A percentile compares a stretch with the other conserved stretches of the same genome.
phyloP scores from a whole-genome alignment of 2,888 invertebrate genomes.

The Xylota sylvarum region DNA sequence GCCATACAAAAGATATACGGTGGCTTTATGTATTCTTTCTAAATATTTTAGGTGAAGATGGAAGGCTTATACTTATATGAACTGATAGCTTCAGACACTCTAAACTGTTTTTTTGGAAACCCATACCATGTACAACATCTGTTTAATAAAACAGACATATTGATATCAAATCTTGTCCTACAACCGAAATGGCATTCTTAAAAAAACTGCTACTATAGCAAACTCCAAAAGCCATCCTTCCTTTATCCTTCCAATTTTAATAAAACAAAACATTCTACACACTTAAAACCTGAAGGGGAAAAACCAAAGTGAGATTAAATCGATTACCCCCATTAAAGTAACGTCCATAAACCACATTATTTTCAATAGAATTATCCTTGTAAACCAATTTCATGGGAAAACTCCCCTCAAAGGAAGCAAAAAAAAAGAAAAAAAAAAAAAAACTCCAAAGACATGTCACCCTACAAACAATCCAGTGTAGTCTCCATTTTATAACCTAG shows the following conservation, averaged over 20 bases:
- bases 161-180: too few relatives aligned
- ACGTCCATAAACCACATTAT: constrained; percentile 41
- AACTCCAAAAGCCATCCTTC: too few relatives aligned
- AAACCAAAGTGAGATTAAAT: constrained; percentile 45
- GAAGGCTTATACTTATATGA: too few relatives aligned
- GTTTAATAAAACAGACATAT: too few relatives aligned
- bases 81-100: too few relatives aligned
- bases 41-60: too few relatives aligned
- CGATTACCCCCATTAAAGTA: constrained; percentile 36
- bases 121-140: too few relatives aligned
- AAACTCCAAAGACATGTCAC: constrained; percentile 6
- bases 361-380: constrained; percentile 48
- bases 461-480: constrained; percentile 35
- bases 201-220: too few relatives aligned
- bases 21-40: too few relatives aligned
- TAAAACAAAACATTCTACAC: not conserved
- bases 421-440: not conserved
- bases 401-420: constrained; percentile 22
- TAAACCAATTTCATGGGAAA: constrained; percentile 54
- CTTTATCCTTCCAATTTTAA: not conserved
- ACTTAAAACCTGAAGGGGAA: not conserved
- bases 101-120: too few relatives aligned
- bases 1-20: too few relatives aligned
- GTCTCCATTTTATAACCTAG: constrained; percentile 33
- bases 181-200: too few relatives aligned